These are phyloP conservation scores for Cebidichthys violaceus DNA, from an alignment of 2,113 vertebrate species.

Conservation along the genomic window DNA sequence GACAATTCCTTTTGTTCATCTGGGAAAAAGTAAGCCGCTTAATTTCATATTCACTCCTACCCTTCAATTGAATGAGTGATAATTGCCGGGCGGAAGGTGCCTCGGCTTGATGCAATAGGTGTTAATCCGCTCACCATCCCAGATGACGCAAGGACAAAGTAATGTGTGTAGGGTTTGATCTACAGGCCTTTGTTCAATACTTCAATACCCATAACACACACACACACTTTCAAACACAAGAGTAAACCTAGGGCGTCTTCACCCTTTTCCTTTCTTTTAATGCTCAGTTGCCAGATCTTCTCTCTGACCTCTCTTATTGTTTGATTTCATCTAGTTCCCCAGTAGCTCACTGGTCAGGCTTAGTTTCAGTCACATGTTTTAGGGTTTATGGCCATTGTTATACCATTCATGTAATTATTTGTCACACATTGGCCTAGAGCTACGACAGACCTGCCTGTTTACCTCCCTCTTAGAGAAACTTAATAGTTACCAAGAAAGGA, in stretches of 20 bases:
- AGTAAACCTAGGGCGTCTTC: not conserved
- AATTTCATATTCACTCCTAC: constrained; percentile 29
- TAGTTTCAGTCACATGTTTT: not conserved
- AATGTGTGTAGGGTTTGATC: constrained; percentile 48
- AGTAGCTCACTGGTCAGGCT: not conserved
- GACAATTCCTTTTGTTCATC: constrained; percentile 29
- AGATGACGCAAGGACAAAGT: constrained; percentile 74
- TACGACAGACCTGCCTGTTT: not conserved
- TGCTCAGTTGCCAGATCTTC: not conserved
- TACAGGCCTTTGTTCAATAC: constrained; percentile 45
- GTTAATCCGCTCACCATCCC: constrained; percentile 65
- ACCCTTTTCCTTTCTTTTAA: not conserved
- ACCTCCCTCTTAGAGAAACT: not conserved
- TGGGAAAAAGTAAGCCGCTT: constrained; percentile 15
- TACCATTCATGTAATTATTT: not conserved
- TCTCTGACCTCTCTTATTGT: not conserved
- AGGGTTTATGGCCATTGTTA: not conserved
- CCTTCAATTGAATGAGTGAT: constrained; percentile 36
- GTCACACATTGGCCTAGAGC: not conserved
- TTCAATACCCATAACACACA: constrained; percentile 28
- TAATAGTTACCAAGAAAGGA: not conserved
- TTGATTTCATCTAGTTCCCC: not conserved
- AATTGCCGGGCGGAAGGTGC: constrained; percentile 50
- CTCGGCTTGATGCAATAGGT: constrained; percentile 60
- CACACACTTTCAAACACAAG: not conserved